Base-by-base conservation (phyloP, 2,113 vertebrate genomes). In the Thymallus thymallus region DNA sequence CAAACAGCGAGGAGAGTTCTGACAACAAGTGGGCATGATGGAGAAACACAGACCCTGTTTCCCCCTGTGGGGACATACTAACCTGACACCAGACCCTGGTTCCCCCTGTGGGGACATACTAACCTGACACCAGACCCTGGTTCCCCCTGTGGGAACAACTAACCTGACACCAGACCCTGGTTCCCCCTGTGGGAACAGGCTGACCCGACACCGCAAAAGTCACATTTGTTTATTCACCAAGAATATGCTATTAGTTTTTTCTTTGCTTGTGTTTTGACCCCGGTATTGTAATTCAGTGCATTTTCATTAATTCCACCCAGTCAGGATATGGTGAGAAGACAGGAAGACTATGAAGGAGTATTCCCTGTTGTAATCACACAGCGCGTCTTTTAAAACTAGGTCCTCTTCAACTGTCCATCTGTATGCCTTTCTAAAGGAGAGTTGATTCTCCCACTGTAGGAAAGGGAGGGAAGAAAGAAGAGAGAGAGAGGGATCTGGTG, bases 381-480 rank as follows among this genome's bases (percentile, higher is more conserved):
- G 9, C 14, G 46, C n/a, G n/a, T n/a, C n/a, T n/a, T 48, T 48
- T 16, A 48, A 16, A 48, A 48, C 46, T 16, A 48, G 14, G 46
- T 16, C 46, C 46, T 48, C 13, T 48, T 48, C 16, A 16, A 48
- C 73, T 73, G 77, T 87, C 76, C 83, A 79, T 48, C 46, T 3
- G 13, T 48, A 4, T 48, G 13, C 46, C 46, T 48, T 86, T 86
- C 76, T 87, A 89, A 88, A 89, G 88, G 86, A 89, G 86, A 77
- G 60, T 76, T 65, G 83, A 89, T 88, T 89, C 87, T 87, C 88
- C 78, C 23, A 79, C 84, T 88, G n/a, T n/a, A n/a, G n/a, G 77
- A 9, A 68, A 76, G 66, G 46, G 85, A 78, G 81, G 88, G 84
- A 90, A 90, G 90, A 86, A 90, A n/a, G n/a, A 89, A 90, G 87